Conservation (phyloP, 1,140 invertebrate genomes). For the Drosophila prosaltans region DNA sequence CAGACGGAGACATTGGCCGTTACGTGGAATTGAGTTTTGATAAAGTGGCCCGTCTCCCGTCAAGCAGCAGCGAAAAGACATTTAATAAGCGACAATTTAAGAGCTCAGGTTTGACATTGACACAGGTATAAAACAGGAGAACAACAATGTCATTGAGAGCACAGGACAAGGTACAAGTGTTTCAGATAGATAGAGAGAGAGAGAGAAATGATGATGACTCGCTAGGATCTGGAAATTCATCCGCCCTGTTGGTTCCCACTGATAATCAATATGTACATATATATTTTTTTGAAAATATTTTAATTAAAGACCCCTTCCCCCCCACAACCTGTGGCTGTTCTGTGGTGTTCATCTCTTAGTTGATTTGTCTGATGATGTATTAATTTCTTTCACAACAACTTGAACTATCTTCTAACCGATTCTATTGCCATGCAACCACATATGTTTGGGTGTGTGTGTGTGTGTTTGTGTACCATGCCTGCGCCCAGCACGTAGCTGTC, state of each 20-base stretch:
- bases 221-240: no score
- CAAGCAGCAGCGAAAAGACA: slow-evolving; percentile 34
- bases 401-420: slow-evolving; percentile 62
- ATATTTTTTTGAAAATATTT: slow-evolving; percentile 17
- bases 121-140: slow-evolving; percentile 43
- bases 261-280: background rate
- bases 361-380: slow-evolving; percentile 71
- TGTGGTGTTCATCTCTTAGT: slow-evolving; percentile 35
- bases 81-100: slow-evolving; percentile 80
- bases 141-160: background rate
- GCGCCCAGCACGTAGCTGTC: slow-evolving; percentile 70
- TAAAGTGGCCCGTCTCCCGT: slow-evolving; percentile 48
- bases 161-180: background rate
- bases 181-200: background rate
- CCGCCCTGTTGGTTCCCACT: background rate
- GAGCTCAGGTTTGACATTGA: slow-evolving; percentile 75
- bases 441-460: background rate
- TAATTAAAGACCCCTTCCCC: slow-evolving; percentile 36
- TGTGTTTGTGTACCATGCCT: no score
- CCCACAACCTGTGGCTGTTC: slow-evolving; percentile 31
- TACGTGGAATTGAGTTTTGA: slow-evolving; percentile 69
- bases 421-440: slow-evolving; percentile 17
- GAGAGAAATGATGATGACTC: background rate
- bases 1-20: slow-evolving; percentile 39
- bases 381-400: slow-evolving; percentile 67